A percentile compares a stretch with the other conserved stretches of the same genome.
Conservation (phyloP, 2,888 invertebrate genomes). For the Chironomus tentans region DNA sequence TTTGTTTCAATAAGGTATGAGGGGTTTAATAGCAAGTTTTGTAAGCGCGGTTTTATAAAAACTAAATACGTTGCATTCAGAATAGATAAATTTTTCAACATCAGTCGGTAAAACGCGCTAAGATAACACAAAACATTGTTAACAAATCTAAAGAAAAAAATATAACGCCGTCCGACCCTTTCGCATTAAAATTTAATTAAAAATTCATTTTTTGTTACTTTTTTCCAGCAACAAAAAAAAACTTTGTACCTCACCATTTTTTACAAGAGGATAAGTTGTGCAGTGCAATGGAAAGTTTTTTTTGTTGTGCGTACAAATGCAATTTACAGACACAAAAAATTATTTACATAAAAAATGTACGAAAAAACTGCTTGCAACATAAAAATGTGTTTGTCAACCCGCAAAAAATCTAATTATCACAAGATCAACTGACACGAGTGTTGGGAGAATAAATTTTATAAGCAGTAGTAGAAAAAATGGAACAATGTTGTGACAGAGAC, state of each 20-base stretch:
- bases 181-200: slow-evolving; percentile 19
- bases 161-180: background rate
- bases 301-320: background rate
- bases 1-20: too few species aligned
- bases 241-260: background rate
- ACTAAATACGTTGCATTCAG: too few species aligned
- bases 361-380: background rate
- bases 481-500: background rate
- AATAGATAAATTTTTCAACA: too few species aligned
- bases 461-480: background rate
- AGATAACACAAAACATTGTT: too few species aligned
- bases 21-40: too few species aligned
- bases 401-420: slow-evolving; percentile 10
- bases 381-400: background rate
- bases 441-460: too few species aligned
- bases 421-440: background rate
- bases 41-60: too few species aligned
- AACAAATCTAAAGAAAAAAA: too few species aligned
- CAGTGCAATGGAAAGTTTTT: background rate
- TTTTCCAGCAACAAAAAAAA: too few species aligned
- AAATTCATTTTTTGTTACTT: background rate
- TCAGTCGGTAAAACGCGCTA: too few species aligned
- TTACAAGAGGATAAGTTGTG: background rate
- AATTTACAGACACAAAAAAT: background rate
- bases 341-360: background rate